phyloP scores from a whole-genome alignment of 2,113 vertebrate species.

The Eidolon helvum region DNA sequence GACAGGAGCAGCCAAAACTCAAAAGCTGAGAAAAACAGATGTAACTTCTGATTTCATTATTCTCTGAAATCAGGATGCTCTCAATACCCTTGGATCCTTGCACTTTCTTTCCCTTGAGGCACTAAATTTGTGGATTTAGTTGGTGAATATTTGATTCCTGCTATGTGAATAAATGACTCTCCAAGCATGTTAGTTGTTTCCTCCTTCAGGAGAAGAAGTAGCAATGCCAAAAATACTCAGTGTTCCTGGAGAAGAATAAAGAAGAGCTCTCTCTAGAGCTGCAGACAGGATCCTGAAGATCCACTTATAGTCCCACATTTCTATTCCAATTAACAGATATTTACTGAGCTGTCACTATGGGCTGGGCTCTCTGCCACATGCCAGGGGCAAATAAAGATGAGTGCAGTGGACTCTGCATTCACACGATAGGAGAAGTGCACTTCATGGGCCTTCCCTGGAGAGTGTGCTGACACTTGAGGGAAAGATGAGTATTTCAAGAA shows the following conservation, averaged over 20 bases:
- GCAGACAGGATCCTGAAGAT: background rate
- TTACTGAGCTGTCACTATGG: background rate
- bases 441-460: fast-evolving
- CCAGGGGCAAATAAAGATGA: background rate
- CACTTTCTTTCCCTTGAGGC: background rate
- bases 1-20: background rate
- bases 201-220: background rate
- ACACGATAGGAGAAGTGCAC: fast-evolving
- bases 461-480: background rate
- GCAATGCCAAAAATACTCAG: background rate
- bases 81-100: background rate
- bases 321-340: background rate
- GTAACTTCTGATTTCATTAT: background rate
- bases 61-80: background rate
- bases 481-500: background rate
- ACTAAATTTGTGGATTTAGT: background rate
- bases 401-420: background rate
- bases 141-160: background rate
- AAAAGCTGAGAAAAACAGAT: background rate
- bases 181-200: background rate
- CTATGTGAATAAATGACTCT: background rate
- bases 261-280: background rate
- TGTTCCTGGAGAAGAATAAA: background rate
- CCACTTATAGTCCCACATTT: background rate
- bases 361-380: background rate